Percentiles rank a stretch among this genome's conserved stretches.
Evolutionary conservation across 53 echinoderm and acorn worm genomes (phyloP).

Genomic region (Stichopus horrens): DNA sequence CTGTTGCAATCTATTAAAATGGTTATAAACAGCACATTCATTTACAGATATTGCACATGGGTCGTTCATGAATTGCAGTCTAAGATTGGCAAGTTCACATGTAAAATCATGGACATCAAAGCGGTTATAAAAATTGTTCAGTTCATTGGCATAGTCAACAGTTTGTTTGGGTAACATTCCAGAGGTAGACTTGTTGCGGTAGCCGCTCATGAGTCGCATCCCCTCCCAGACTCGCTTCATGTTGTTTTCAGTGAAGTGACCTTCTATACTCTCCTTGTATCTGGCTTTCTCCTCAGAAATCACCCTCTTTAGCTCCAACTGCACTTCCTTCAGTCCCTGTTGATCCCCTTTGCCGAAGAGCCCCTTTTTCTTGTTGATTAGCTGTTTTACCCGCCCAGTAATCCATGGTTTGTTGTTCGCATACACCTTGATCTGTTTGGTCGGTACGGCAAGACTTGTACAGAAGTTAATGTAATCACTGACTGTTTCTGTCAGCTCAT

Average conservation of each 20-base stretch:
- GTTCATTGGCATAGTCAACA: slow-evolving; percentile 14
- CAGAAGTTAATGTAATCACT: slow-evolving; percentile 45
- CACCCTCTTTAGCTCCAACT: slow-evolving; percentile 25
- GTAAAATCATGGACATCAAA: slow-evolving; percentile 11
- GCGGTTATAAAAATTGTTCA: slow-evolving; percentile 17
- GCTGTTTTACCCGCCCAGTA: slow-evolving; percentile 21
- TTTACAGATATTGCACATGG: background rate
- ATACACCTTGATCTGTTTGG: slow-evolving; percentile 17
- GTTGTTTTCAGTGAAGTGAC: slow-evolving; percentile 19
- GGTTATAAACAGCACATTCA: background rate
- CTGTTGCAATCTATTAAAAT: slow-evolving; percentile 1
- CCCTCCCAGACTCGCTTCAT: slow-evolving; percentile 37
- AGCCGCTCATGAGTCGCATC: slow-evolving; percentile 8
- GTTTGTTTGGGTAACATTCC: background rate
- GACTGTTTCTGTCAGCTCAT: slow-evolving; percentile 38
- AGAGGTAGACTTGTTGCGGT: background rate
- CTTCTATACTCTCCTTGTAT: slow-evolving; percentile 30
- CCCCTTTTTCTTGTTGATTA: slow-evolving; percentile 46
- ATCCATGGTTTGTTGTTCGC: slow-evolving; percentile 54
- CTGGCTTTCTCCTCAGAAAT: slow-evolving; percentile 7
- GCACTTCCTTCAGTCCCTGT: slow-evolving; percentile 13
- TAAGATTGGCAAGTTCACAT: background rate
- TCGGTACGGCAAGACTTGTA: slow-evolving; percentile 26
- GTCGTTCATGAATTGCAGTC: background rate
- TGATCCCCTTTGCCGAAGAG: slow-evolving; percentile 25